phyloP scores from a whole-genome alignment of 2,113 vertebrate species.

The Odocoileus hemionus region DNA sequence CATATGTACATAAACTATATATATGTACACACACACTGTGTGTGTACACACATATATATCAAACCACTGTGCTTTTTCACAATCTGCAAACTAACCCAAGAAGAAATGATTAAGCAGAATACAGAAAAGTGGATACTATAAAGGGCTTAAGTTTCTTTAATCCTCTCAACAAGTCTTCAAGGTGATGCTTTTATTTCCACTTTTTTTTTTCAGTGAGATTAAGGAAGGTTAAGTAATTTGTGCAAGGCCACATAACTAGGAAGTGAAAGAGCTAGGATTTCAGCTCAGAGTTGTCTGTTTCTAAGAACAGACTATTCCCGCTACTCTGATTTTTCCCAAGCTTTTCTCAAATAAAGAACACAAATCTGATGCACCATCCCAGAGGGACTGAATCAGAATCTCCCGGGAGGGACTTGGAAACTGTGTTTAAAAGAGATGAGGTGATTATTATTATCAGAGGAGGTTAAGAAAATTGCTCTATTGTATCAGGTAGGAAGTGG shows the following conservation, averaged over 20 bases:
- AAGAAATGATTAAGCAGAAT: background rate
- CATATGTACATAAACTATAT: background rate
- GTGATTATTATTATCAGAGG: background rate
- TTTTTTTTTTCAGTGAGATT: background rate
- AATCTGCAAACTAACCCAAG: background rate
- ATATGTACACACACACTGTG: background rate
- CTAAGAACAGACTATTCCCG: background rate
- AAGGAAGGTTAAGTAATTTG: conserved; percentile 16
- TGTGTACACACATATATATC: background rate
- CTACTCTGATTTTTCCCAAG: background rate
- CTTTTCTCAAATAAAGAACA: background rate
- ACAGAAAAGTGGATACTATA: background rate
- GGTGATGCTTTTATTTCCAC: background rate
- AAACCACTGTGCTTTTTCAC: background rate
- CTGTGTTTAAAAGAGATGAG: background rate
- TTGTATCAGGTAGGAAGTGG: background rate
- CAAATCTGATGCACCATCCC: background rate
- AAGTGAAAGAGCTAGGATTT: background rate
- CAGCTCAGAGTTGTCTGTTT: background rate
- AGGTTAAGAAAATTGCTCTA: background rate
- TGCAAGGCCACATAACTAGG: background rate
- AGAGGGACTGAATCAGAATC: background rate
- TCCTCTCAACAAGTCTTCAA: background rate
- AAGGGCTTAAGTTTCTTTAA: background rate
- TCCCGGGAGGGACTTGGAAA: background rate